Base-by-base conservation (phyloP, 2,888 invertebrate species). In the Agriotes lineatus region DNA sequence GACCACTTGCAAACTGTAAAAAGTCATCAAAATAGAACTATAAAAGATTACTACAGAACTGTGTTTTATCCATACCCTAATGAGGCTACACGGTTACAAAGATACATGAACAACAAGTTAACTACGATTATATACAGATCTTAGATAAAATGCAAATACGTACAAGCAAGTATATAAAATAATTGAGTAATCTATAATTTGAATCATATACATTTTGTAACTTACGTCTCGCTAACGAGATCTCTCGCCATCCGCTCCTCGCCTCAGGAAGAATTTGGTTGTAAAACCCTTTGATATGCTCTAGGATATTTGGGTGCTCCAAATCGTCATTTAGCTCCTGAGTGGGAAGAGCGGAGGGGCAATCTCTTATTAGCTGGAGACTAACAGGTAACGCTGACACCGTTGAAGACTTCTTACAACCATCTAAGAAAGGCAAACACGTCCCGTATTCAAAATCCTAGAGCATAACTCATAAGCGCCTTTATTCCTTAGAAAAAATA, bases 81-180 rank as follows among this genome's bases (percentile, higher is more conserved):
- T 72, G 66, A 71, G 70, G 70, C 70, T 72, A 74, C 69, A 72
- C 67, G 74, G 73, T 76, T 79, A 80, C 72, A 73, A 77, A 77
- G 79, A 76, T 78, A 81, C 78, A 80, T 75, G 78, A 80, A 81
- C 79, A 81, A 79, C 80, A 79, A 79, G 71, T 69, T 80, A 78
- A 80, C 78, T 79, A 80, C 77, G 77, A 78, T 75, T 82, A 82
- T 83, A 82, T 83, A 81, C 82, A 84, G 80, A 81, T 79, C 79
- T 81, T 82, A 79, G 79, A 76, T 81, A 83, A 83, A 84, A 84
- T 83, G 83, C 83, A 79, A 81, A 78, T 84, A 83, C 81, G 78
- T 81, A 82, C 80, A 85, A 84, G 85, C 84, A 83, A 84, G 84
- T 85, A 84, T 85, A 84, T 81, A 84, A 84, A 85, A 85, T 84